Base-by-base conservation (phyloP, 2,797 vertebrate genomes). In the Chaetodon trifasciatus region DNA sequence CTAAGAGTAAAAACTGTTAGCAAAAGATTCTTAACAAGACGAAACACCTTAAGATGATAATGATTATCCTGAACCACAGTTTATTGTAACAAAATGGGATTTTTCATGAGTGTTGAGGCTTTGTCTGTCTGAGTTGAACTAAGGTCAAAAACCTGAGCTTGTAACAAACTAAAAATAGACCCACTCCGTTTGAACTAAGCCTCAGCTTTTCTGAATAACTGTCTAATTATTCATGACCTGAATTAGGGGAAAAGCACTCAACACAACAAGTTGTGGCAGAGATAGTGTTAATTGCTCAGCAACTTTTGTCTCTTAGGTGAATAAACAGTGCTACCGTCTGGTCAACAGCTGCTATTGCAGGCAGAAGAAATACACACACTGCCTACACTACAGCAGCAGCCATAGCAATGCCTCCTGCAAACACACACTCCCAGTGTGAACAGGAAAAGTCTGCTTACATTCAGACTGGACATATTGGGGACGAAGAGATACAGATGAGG, bases 391-490 rank as follows among this genome's bases (percentile, higher is more conserved):
- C 10, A 24, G 32, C 49, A 37, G 28, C 6, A 82, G 61, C 23
- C 57, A 56, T 11, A 60, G 47, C 8, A 62, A 68, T 21, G 28
- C 23, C 1, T n/a, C 62, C 44, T 71, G 40, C 47, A 62, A 70
- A 79, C 17, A 68, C 47, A 76, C 9, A 57, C 61, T 35, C 57
- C 70, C 79, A 78, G 80, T 88, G 85, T 86, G 87, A 92, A 82
- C 1, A 85, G 76, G 70, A 92, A 87, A 78, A 82, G 81, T 56
- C 81, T 92, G 92, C 98, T 98, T 97, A 99, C 98, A 97, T 97
- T 99, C 98, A 87, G 98, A 97, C 82, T 97, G 97, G 85, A 97
- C 96, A 80, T 99, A 99, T 89, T 97, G 97, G 83, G 98, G 97
- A 92, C 97, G 98, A 88, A 97, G 96, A 92, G 98, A 96, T 86